Evolutionary conservation across 2,888 invertebrate genomes (phyloP).

Genomic region (Drosophila subsilvestris): DNA sequence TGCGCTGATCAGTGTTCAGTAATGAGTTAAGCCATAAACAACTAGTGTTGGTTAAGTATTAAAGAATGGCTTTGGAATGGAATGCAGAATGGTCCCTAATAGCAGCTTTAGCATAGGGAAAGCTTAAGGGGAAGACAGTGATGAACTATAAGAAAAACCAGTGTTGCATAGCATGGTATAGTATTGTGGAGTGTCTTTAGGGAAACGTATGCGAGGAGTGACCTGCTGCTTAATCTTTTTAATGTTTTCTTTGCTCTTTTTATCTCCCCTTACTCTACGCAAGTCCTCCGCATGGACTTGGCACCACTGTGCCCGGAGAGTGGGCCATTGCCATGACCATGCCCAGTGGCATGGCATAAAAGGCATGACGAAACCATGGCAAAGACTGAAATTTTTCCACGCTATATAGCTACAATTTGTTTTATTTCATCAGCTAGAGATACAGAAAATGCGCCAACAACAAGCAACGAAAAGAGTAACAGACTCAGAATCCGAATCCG

Average conservation of each 20-base stretch:
- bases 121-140: too few relatives aligned
- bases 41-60: background rate
- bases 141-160: too few relatives aligned
- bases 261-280: background rate
- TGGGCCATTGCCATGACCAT: constrained; percentile 25
- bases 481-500: background rate
- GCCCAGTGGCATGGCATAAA: constrained; percentile 46
- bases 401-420: constrained; percentile 64
- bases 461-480: background rate
- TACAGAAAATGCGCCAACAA: background rate
- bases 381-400: constrained; percentile 68
- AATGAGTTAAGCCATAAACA: too few relatives aligned
- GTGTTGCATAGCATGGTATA: background rate
- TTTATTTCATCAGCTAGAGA: constrained; percentile 66
- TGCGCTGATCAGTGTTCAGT: too few relatives aligned
- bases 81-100: too few relatives aligned
- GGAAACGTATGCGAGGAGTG: too few relatives aligned
- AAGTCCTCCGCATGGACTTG: background rate
- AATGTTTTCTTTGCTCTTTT: background rate
- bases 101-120: too few relatives aligned
- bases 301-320: constrained; percentile 13
- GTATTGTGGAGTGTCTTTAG: too few relatives aligned
- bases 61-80: too few relatives aligned
- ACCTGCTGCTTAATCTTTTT: background rate
- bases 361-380: constrained; percentile 53